A percentile compares a stretch with the other conserved stretches of the same genome.
Conservation (phyloP, 1,140 invertebrate genomes). For the Prorops nasuta region DNA sequence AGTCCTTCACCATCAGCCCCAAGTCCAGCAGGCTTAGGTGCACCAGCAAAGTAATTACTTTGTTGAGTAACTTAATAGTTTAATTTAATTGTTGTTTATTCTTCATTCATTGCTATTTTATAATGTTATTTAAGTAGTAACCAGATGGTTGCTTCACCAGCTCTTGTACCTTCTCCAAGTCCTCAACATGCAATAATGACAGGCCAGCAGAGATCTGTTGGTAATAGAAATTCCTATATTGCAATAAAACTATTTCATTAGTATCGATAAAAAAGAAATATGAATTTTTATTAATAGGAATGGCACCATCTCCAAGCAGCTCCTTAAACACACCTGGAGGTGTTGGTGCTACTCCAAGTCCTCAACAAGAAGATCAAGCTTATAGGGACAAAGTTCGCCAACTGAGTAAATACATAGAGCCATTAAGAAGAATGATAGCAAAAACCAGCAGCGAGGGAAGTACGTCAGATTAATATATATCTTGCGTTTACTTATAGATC, state of each 20-base stretch:
- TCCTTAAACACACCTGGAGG: slow-evolving; percentile 80
- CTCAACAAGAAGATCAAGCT: slow-evolving; percentile 79
- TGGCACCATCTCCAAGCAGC: slow-evolving; percentile 78
- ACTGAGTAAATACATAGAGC: slow-evolving; percentile 90
- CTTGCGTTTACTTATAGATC: background rate
- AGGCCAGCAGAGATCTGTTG: slow-evolving; percentile 51
- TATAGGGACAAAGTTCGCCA: slow-evolving; percentile 91
- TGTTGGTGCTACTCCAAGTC: slow-evolving; percentile 67
- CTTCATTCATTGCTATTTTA: slow-evolving; percentile 2
- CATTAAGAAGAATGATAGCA: slow-evolving; percentile 82
- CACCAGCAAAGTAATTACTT: slow-evolving; percentile 51
- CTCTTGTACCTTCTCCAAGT: slow-evolving; percentile 69
- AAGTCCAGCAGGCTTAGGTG: slow-evolving; percentile 65
- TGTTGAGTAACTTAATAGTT: too few species aligned
- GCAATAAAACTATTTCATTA: background rate
- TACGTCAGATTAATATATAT: slow-evolving; percentile 43
- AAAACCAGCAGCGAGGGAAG: slow-evolving; percentile 82
- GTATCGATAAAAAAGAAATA: too few species aligned
- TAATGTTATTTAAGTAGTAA: slow-evolving; percentile 42
- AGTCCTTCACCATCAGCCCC: slow-evolving; percentile 71
- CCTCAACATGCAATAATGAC: slow-evolving; percentile 61
- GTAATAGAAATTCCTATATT: slow-evolving; percentile 16
- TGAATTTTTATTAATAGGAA: slow-evolving; percentile 49
- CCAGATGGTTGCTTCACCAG: slow-evolving; percentile 71
- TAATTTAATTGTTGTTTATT: too few species aligned